A percentile compares a stretch with the other conserved stretches of the same genome.
Conservation (phyloP, 2,797 vertebrate species). For the Thaleichthys pacificus region DNA sequence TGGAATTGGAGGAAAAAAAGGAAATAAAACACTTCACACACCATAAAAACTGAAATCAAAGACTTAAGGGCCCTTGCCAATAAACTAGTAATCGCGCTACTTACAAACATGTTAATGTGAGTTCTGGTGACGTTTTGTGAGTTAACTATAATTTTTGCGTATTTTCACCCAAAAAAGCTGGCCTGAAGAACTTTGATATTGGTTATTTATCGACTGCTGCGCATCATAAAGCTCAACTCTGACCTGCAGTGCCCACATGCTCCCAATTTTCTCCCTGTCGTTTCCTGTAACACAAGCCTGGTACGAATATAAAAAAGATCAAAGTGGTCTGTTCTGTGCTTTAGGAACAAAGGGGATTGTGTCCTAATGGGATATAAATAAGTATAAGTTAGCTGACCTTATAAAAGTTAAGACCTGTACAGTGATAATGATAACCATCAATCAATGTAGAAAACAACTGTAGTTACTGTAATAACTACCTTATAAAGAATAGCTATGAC, state of each 20-base stretch:
- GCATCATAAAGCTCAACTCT: constrained; percentile 82
- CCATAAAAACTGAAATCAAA: constrained; percentile 39
- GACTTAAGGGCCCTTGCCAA: constrained; percentile 11
- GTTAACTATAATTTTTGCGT: constrained; percentile 42
- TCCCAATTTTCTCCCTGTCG: constrained; percentile 83
- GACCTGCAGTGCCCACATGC: constrained; percentile 81
- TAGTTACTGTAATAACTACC: too few species aligned
- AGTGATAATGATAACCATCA: constrained; percentile 13
- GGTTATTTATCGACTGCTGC: constrained; percentile 82
- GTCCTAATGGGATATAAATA: constrained; percentile 75
- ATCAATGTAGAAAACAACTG: too few species aligned
- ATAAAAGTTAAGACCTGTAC: constrained; percentile 34
- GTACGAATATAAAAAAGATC: constrained; percentile 91
- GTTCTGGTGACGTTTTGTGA: constrained; percentile 56
- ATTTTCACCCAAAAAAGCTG: constrained; percentile 39
- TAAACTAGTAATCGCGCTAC: constrained; percentile 31
- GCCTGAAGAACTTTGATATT: constrained; percentile 48
- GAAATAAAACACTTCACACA: constrained; percentile 29
- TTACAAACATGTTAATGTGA: constrained; percentile 61
- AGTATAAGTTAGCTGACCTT: constrained; percentile 66
- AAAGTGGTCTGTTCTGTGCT: constrained; percentile 80
- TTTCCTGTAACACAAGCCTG: constrained; percentile 81
- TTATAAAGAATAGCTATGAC: too few species aligned
- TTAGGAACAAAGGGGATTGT: constrained; percentile 85
- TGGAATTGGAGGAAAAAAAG: constrained; percentile 15